Evolutionary conservation across 2,888 invertebrate genomes (phyloP).

Genomic region (Salpingus planirostris): DNA sequence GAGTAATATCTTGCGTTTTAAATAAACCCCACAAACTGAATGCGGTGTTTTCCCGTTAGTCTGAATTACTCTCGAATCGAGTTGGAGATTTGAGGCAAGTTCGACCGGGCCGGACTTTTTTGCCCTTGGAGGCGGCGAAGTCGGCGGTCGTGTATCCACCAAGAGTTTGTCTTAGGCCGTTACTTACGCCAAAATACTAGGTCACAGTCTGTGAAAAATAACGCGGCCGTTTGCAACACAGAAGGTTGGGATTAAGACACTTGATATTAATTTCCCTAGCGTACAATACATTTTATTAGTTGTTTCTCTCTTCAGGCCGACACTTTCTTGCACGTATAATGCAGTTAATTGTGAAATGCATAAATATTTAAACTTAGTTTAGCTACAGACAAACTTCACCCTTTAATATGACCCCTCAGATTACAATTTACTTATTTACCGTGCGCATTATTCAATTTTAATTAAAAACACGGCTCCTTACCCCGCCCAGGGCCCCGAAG

Average conservation of each 20-base stretch:
- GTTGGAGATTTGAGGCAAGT: conserved; percentile 29
- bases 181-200: conserved; percentile 38
- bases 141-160: conserved; percentile 25
- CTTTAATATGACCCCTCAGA: conserved; percentile 4
- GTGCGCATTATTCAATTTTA: too few relatives aligned
- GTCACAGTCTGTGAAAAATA: conserved; percentile 41
- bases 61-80: conserved; percentile 28
- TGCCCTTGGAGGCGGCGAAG: too few relatives aligned
- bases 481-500: too few relatives aligned
- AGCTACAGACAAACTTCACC: conserved; percentile 13
- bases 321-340: conserved; percentile 38
- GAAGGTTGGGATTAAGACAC: conserved; percentile 43
- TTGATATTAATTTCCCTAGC: conserved; percentile 45
- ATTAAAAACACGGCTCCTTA: too few relatives aligned
- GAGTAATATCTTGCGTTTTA: conserved; percentile 5
- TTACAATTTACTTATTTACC: too few relatives aligned
- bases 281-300: conserved; percentile 45
- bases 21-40: conserved; percentile 9
- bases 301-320: conserved; percentile 39
- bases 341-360: conserved; percentile 38
- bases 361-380: conserved; percentile 34
- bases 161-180: conserved; percentile 34
- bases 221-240: conserved; percentile 39
- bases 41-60: conserved; percentile 8
- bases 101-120: conserved; percentile 20